A percentile compares a stretch with the other conserved stretches of the same genome.
Conservation (phyloP, 2,113 vertebrate genomes). For the Anthoscopus minutus region DNA sequence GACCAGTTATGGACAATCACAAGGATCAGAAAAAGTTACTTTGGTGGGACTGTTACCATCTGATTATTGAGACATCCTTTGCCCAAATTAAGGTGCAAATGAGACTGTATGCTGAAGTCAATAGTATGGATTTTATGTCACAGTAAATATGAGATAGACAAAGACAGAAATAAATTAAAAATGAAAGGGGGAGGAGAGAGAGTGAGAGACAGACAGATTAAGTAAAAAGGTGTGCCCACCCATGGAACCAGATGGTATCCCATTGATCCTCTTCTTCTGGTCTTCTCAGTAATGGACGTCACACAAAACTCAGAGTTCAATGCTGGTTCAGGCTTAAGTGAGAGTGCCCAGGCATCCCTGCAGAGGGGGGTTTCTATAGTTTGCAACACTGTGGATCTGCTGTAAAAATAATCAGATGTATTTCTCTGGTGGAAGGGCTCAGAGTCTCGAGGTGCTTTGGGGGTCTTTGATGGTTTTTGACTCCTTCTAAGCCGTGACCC, state of each 20-base stretch:
- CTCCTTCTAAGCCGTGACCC: not conserved
- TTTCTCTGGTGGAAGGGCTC: not conserved
- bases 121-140: not conserved
- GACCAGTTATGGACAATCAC: not conserved
- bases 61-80: not conserved
- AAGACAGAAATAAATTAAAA: not conserved
- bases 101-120: not conserved
- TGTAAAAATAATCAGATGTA: not conserved
- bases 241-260: not conserved
- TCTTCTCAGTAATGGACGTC: not conserved
- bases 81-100: not conserved
- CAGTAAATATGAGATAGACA: not conserved
- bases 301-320: fast-evolving
- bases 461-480: not conserved
- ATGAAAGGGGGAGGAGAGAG: not conserved
- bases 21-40: not conserved
- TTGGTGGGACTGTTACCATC: not conserved
- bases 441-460: fast-evolving
- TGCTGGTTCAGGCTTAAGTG: not conserved
- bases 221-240: too few species aligned
- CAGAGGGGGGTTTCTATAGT: too few species aligned
- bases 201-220: not conserved
- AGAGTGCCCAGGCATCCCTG: not conserved
- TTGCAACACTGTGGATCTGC: not conserved
- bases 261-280: not conserved